These are phyloP conservation scores for Rhegmatorhina hoffmannsi DNA, from an alignment of 2,113 vertebrate genomes.

Conservation along the genomic window DNA sequence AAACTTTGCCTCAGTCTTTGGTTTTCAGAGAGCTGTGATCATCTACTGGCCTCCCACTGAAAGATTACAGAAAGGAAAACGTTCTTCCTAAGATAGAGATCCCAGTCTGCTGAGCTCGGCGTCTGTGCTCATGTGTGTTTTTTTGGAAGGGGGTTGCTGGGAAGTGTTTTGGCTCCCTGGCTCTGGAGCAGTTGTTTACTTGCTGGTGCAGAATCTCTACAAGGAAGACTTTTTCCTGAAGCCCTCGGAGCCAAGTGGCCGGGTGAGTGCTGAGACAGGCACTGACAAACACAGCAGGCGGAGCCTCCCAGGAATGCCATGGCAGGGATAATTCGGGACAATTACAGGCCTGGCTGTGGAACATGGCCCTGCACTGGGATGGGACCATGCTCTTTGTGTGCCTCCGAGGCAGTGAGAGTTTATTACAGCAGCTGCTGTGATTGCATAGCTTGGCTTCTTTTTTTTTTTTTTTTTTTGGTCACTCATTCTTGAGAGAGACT, in stretches of 20 bases:
- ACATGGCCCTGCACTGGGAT: background rate
- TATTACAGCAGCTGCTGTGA: background rate
- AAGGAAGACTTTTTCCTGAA: background rate
- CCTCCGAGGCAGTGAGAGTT: background rate
- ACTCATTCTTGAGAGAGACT: background rate
- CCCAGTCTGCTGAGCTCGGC: background rate
- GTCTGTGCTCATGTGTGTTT: background rate
- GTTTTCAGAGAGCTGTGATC: background rate
- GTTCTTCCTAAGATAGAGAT: background rate
- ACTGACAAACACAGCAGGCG: background rate
- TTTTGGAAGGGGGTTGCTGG: background rate
- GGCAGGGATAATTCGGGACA: slow-evolving; percentile 1
- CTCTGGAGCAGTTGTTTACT: slow-evolving; percentile 36
- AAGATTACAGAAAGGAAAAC: slow-evolving; percentile 3
- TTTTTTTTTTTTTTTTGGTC: background rate
- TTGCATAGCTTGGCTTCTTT: background rate
- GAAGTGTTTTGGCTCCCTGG: background rate
- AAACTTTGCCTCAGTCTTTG: background rate
- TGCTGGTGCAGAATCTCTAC: background rate
- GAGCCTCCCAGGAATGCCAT: background rate
- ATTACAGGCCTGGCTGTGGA: slow-evolving; percentile 11
- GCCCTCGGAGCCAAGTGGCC: background rate
- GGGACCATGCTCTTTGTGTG: slow-evolving; percentile 22
- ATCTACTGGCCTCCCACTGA: background rate
- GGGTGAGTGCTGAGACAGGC: background rate